Evolutionary conservation across 2,113 vertebrate species (phyloP), one percentile per base, ranked within the genome.

Genomic region (Rafetus swinhoei): DNA sequence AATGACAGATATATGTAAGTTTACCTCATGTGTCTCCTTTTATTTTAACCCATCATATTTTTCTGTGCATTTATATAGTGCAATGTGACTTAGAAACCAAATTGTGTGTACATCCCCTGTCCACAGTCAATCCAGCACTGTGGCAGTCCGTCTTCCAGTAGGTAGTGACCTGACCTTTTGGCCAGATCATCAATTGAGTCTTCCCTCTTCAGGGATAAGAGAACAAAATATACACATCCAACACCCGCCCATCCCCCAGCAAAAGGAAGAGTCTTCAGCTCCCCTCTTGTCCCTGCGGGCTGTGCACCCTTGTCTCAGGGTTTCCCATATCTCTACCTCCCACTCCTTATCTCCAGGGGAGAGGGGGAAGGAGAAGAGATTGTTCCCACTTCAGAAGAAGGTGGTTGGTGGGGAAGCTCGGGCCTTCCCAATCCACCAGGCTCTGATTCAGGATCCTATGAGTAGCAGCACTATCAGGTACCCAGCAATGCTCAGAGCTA

Each of bases 21-120:
- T 52, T 82, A 62, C 72, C 62, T 18, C 53, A 55, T 88, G 87
- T 91, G 90, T 79, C 77, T 90, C 84, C 50, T 22, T 35, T 77
- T 95, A 85, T 86, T 84, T 88, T 88, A 72, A 85, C 85, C 91
- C 88, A 90, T 55, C 74, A 53, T 6, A 13, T 87, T 91, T 92
- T 35, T 15, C 35, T 76, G 21, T 45, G 39, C 19, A 45, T 14
- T 50, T 76, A 50, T 24, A 35, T 8, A 50, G 45, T 45, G 39
- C 21, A 50, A 76, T 76, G 11, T 25, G 6, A 76, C 24, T 45
- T 76, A 10, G 22, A 76, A 45, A 45, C 62, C 16, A 69, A 69
- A 69, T 13, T n/a, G 15, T 32, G 29, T 69, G 32, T 8, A 19
- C 32, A 32, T 65, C 62, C 62, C 29, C 8, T 16, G 29, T 15